Conservation (phyloP, 2,888 invertebrate species). For the Spialia ferax region DNA sequence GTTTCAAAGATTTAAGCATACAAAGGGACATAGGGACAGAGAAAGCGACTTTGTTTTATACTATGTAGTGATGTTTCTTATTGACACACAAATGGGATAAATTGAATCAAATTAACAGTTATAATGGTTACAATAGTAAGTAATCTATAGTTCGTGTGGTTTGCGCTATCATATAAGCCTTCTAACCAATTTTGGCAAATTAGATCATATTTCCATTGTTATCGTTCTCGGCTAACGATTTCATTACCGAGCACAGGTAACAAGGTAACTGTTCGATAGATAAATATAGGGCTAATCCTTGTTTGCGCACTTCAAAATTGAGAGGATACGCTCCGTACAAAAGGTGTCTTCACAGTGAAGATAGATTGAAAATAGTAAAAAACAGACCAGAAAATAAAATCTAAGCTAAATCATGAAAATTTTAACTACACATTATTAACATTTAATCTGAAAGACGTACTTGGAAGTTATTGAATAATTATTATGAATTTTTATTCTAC, state of each 20-base stretch:
- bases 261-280: constrained; percentile 15
- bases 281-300: constrained; percentile 31
- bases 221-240: background rate
- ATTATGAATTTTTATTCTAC: no score
- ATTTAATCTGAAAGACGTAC: no score
- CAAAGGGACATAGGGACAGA: no score
- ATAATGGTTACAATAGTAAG: background rate
- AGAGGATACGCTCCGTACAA: constrained; percentile 19
- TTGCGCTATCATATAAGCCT: background rate
- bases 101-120: no score
- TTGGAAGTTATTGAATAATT: no score
- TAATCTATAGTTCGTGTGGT: background rate
- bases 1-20: no score
- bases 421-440: no score
- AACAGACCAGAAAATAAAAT: no score
- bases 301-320: constrained; percentile 28
- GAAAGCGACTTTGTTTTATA: no score
- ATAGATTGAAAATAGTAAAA: background rate
- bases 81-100: no score
- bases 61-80: no score
- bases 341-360: background rate
- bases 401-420: no score
- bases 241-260: constrained; percentile 24
- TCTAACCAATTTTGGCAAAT: background rate
- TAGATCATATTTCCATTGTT: background rate